Evolutionary conservation across 37 sponge, comb jelly and placozoan genomes (phyloP), one percentile per base, ranked within the genome.

Genomic region (Cladorhizidae sp.): DNA sequence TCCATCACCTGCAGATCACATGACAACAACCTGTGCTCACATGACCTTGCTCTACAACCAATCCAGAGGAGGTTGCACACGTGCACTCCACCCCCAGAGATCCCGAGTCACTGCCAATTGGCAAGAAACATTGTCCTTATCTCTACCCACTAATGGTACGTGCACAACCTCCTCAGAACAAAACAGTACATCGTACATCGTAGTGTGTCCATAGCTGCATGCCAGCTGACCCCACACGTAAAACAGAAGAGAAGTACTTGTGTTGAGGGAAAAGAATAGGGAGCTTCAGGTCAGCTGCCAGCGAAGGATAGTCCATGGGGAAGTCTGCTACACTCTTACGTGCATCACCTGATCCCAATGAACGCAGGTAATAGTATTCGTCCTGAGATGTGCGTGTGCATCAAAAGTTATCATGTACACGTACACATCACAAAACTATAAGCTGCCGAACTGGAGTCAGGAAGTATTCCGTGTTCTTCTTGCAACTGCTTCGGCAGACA

Each of bases 191-290:
- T n/a, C 87, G 67, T 55, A 95, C 96, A 87, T 97, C 98, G 67
- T 94, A 97, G 74, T 97, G 98, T 2, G 98, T 97, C 95, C 96
- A 97, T 0, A 97, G 80, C 35, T 87, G 87, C 1, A 94, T 57
- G n/a, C 73, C 78, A 39, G 95, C 72, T 42, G 98, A 97, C 29
- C 91, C 81, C 7, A 97, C 59, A 43, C 98, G 75, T 9, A 97
- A 57, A 28, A 97, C 95, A 42, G 91, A 90, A 25, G 98, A 97
- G 73, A 97, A 97, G 37, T 71, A 79, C 57, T 87, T 37, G 0
- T 70, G 75, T 3, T 79, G 62, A 15, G 74, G 80, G 70, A 89
- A 91, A 54, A 89, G 80, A 1, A 61, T 21, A 22, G 98, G 98
- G 0, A 97, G 78, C 3, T 45, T 64, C 1, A 97, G 54, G 64